Percentiles rank a stretch among this genome's conserved stretches.
Evolutionary conservation across 2,888 invertebrate species (phyloP).

Genomic region (Caenorhabditis sp.): DNA sequence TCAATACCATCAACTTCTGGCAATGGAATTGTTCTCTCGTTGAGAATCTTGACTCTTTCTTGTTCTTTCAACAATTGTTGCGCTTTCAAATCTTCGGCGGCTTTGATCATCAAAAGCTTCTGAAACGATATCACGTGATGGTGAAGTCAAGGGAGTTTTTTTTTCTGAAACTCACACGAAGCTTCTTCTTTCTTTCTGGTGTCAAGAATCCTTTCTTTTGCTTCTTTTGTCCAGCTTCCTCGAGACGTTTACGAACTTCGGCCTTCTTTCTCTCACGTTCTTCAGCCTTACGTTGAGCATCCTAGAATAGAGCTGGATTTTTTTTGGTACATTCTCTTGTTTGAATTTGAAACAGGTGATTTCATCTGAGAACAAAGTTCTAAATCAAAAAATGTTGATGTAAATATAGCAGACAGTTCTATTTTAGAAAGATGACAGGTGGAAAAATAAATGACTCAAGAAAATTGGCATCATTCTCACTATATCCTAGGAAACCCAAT

Average conservation of each 20-base stretch:
- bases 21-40: constrained; percentile 90
- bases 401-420: too few relatives aligned
- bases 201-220: constrained; percentile 98
- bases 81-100: constrained; percentile 98
- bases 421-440: too few relatives aligned
- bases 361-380: too few relatives aligned
- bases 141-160: background rate
- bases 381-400: too few relatives aligned
- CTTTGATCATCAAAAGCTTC: constrained; percentile 99
- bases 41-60: constrained; percentile 90
- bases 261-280: constrained; percentile 98
- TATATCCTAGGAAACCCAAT: too few relatives aligned
- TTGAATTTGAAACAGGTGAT: too few relatives aligned
- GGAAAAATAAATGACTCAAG: too few relatives aligned
- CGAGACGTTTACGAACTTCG: constrained; percentile 94
- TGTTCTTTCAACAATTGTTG: constrained; percentile 98
- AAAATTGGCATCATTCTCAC: too few relatives aligned
- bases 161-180: constrained; percentile 82
- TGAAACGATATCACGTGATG: too few relatives aligned
- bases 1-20: constrained; percentile 83
- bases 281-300: constrained; percentile 83
- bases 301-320: constrained; percentile 43
- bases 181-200: constrained; percentile 99
- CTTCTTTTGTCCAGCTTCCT: constrained; percentile 92
- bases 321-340: too few relatives aligned